Base-by-base conservation (phyloP, 2,113 vertebrate species). In the Thryonomys swinderianus region DNA sequence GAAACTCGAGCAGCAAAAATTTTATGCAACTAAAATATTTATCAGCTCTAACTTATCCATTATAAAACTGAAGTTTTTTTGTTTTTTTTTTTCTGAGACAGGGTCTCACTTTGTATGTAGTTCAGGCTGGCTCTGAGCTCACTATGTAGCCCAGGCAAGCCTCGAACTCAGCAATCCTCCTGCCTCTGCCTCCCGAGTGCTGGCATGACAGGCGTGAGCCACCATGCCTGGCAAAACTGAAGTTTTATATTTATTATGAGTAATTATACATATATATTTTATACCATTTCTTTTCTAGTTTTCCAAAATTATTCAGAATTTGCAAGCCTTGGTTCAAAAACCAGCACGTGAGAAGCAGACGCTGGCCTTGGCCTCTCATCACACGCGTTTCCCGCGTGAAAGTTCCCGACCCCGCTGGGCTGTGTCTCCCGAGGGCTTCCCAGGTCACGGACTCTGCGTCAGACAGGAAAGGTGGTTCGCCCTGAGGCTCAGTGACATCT, bases 261-360 rank as follows among this genome's bases (percentile, higher is more conserved):
- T 83, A 55, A 93, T 32, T 85, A 93, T 95, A 57, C 14, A 42
- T 64, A 81, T 71, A 82, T 81, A 83, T 73, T 62, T 30, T 32
- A 93, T 80, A 25, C 3, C 32, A 42, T 55, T 23, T 85, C 5
- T 83, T 59, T 53, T 81, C 7, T 69, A 34, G 53, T n/a, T 51
- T 90, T 86, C 25, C 66, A 34, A 17, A 57, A 57, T 57, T 57
- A 57, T 20, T 57, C 55, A 91, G 40, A 80, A 74, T 81, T 57
- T 78, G 84, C 37, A 95, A 11, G 76, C 5, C 32, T 92, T 32
- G 23, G 37, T 93, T 94, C 95, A n/a, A 37, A 96, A 95, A 91
- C 48, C 40, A 45, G 64, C 6, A 61, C n/a, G 17, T 48, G 5
- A 48, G 42, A 92, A 14, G 17, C 25, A 67, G 45, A 85, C n/a